These are phyloP conservation scores for Philotrypesis tridentata DNA, from an alignment of 1,140 invertebrate species.

Conservation along the genomic window DNA sequence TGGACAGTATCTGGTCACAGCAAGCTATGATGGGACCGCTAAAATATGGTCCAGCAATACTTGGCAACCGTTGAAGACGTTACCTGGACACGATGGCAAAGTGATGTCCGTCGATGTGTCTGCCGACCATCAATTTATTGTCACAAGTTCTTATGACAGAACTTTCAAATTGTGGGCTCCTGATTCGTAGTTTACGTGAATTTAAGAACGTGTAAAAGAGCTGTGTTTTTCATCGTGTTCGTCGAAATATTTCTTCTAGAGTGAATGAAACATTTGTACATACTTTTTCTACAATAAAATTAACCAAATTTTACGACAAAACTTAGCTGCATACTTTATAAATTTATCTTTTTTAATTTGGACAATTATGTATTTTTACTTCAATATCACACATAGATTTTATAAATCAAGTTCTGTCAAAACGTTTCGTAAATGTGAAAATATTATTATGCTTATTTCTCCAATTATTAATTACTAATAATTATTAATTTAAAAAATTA, in stretches of 20 bases:
- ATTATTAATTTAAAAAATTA: too few relatives aligned
- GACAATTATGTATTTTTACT: too few relatives aligned
- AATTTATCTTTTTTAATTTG: too few relatives aligned
- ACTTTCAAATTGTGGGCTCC: constrained; percentile 98
- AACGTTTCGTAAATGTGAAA: too few relatives aligned
- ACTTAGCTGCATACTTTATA: not conserved
- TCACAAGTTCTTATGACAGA: constrained; percentile 94
- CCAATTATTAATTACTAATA: too few relatives aligned
- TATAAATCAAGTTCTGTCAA: too few relatives aligned
- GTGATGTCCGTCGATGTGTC: constrained; percentile 95
- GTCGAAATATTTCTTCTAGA: not conserved
- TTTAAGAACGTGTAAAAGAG: not conserved
- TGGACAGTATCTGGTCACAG: constrained; percentile 90
- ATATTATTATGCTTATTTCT: too few relatives aligned
- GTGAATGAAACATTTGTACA: constrained; percentile 46
- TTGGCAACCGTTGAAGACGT: constrained; percentile 95
- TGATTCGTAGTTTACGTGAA: constrained; percentile 70
- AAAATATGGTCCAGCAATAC: constrained; percentile 97
- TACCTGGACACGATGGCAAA: constrained; percentile 96
- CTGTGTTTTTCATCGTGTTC: not conserved
- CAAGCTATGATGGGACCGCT: constrained; percentile 91
- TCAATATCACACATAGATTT: too few relatives aligned
- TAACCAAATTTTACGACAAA: not conserved
- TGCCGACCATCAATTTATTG: constrained; percentile 91
- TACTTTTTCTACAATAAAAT: constrained; percentile 47